Evolutionary conservation across 2,888 invertebrate species (phyloP).

Genomic region (Zaprionus lineosus): DNA sequence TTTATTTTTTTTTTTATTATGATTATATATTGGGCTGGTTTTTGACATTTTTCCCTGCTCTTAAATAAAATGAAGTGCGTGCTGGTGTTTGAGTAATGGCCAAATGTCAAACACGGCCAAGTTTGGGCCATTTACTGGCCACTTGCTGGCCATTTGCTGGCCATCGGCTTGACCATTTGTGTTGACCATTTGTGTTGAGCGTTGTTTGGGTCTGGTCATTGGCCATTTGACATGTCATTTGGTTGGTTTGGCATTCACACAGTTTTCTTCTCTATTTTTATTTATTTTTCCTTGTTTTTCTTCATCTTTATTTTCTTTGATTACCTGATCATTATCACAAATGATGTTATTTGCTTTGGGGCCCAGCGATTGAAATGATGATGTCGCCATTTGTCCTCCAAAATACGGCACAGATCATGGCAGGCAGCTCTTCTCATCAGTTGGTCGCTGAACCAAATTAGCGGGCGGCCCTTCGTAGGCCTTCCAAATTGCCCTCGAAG

Average conservation of each 20-base stretch:
- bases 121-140: constrained; percentile 55
- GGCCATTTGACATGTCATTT: constrained; percentile 67
- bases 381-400: constrained; percentile 29
- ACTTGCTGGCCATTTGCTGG: constrained; percentile 48
- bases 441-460: no score
- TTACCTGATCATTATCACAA: constrained; percentile 70
- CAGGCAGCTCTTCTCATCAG: no score
- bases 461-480: constrained; percentile 15
- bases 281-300: no score
- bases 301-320: no score
- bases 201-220: constrained; percentile 18
- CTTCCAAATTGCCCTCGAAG: constrained; percentile 54
- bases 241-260: constrained; percentile 67
- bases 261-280: no score
- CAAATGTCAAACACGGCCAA: constrained; percentile 21
- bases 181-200: constrained; percentile 20
- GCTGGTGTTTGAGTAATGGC: constrained; percentile 13
- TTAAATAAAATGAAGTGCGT: constrained; percentile 47
- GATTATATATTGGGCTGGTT: constrained; percentile 6
- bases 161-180: background rate
- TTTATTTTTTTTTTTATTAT: constrained; percentile 51
- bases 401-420: constrained; percentile 16
- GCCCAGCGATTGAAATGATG: constrained; percentile 48
- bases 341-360: constrained; percentile 42
- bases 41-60: constrained; percentile 31